These are phyloP conservation scores for Pteropus rufus DNA, from an alignment of 2,797 vertebrate species.

Conservation along the genomic window DNA sequence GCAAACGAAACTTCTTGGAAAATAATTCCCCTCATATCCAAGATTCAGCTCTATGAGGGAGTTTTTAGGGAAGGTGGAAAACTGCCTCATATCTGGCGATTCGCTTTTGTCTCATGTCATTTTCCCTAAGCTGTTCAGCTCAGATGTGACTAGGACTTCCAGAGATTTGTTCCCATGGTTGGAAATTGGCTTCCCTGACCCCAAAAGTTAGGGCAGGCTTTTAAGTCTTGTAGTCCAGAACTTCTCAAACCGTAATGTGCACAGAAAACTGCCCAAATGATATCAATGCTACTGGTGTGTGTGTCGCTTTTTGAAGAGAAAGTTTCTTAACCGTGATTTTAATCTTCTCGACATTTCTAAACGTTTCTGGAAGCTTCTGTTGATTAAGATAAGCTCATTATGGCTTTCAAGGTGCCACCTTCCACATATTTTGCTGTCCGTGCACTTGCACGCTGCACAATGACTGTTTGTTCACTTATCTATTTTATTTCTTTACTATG, in stretches of 20 bases:
- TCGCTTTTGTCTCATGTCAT: not conserved
- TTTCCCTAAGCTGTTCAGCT: not conserved
- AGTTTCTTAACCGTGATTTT: not conserved
- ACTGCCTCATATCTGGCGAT: not conserved
- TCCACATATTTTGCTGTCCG: not conserved
- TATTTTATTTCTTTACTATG: not conserved
- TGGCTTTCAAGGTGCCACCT: not conserved
- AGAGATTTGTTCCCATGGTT: not conserved
- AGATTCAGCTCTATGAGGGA: not conserved
- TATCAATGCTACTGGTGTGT: rapidly evolving
- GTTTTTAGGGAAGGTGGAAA: not conserved
- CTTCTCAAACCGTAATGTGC: not conserved
- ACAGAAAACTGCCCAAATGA: not conserved
- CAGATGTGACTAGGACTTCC: not conserved
- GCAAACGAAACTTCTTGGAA: not conserved
- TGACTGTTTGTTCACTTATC: not conserved
- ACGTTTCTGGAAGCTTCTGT: not conserved
- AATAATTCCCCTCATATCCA: not conserved
- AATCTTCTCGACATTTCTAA: not conserved
- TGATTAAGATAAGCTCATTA: not conserved
- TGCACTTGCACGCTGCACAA: not conserved
- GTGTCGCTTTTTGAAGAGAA: not conserved
- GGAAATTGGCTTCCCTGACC: not conserved
- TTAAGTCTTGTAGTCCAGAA: not conserved
- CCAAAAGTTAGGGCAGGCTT: not conserved